These are phyloP conservation scores for Dicrurus megarhynchus DNA, from an alignment of 2,113 vertebrate genomes.

Conservation along the genomic window DNA sequence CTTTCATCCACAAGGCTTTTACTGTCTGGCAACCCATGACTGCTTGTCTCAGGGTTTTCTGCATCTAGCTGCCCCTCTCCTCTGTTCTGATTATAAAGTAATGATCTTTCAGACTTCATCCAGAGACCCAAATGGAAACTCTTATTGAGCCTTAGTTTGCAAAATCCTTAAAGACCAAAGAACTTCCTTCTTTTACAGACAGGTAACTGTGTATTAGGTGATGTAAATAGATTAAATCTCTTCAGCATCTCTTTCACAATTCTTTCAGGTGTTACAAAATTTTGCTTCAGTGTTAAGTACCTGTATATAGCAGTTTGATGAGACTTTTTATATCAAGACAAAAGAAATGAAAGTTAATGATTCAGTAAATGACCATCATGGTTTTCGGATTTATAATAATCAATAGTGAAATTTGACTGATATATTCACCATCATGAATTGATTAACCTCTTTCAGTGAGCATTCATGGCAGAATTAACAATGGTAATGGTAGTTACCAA, in stretches of 20 bases:
- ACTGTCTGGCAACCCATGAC: not conserved
- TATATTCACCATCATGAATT: not conserved
- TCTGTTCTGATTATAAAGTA: not conserved
- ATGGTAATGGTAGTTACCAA: not conserved
- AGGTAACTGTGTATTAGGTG: not conserved
- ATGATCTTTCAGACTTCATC: not conserved
- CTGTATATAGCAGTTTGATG: not conserved
- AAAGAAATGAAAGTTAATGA: not conserved
- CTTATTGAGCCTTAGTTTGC: not conserved
- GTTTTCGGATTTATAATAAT: not conserved
- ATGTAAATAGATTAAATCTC: not conserved
- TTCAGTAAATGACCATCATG: not conserved
- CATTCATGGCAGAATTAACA: not conserved
- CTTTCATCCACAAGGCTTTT: not conserved
- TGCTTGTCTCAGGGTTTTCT: not conserved
- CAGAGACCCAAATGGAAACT: not conserved
- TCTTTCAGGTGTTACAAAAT: not conserved
- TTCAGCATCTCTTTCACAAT: not conserved
- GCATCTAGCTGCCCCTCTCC: not conserved
- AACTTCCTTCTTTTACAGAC: not conserved
- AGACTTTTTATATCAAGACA: not conserved
- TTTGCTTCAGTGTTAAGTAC: not conserved
- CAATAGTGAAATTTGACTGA: not conserved
- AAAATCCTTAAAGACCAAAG: not conserved
- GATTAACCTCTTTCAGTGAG: not conserved